Percentiles rank a stretch among this genome's conserved stretches.
Evolutionary conservation across 1,140 invertebrate genomes (phyloP).

Genomic region (Scaptomyza pallida): DNA sequence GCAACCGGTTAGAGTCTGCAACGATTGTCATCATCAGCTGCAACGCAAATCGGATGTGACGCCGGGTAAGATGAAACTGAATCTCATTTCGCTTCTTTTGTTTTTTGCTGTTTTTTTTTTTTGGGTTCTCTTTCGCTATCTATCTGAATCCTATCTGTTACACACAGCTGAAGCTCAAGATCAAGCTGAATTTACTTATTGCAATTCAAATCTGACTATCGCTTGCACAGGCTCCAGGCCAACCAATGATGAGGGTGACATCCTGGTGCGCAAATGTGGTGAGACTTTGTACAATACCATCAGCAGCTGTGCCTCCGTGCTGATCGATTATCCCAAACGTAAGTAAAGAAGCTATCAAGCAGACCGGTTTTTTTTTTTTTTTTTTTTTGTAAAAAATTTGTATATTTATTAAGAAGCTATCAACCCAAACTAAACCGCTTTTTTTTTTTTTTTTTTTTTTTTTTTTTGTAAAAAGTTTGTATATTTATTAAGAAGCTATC

Average conservation of each 20-base stretch:
- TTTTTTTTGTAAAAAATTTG: too few relatives aligned
- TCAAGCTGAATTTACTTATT: conserved; percentile 40
- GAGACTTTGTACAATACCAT: conserved; percentile 88
- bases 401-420: too few relatives aligned
- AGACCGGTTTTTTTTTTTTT: too few relatives aligned
- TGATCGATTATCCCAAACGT: conserved; percentile 84
- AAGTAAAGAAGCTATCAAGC: neutral
- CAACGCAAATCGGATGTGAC: conserved; percentile 63
- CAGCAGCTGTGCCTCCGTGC: conserved; percentile 86
- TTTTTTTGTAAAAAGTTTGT: too few relatives aligned
- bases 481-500: too few relatives aligned
- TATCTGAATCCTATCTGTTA: conserved; percentile 4
- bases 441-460: too few relatives aligned
- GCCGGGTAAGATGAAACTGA: conserved; percentile 77
- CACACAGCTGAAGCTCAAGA: conserved; percentile 35
- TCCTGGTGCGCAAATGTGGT: conserved; percentile 87
- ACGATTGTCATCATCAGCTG: conserved; percentile 86
- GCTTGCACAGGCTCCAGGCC: conserved; percentile 47
- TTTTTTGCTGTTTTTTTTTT: neutral
- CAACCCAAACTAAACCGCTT: too few relatives aligned
- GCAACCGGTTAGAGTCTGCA: conserved; percentile 88
- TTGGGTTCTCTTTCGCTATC: too few relatives aligned
- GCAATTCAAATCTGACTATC: conserved; percentile 49
- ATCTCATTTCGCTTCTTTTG: too few relatives aligned
- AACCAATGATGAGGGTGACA: conserved; percentile 84